A percentile compares a stretch with the other conserved stretches of the same genome.
These are phyloP conservation scores for Saxidomus purpurata DNA, from an alignment of 1,140 invertebrate species.

Conservation along the genomic window DNA sequence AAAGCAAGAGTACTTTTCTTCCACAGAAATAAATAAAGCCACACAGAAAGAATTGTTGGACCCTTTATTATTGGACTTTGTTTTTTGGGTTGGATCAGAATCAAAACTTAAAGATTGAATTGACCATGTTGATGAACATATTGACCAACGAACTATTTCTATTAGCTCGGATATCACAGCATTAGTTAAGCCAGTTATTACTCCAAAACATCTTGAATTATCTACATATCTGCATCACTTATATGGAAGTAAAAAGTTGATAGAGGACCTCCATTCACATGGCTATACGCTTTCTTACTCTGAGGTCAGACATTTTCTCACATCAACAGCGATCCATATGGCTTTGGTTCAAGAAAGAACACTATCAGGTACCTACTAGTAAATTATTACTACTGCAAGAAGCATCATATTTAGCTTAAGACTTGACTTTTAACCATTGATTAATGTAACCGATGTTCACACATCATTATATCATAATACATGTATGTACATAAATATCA, in stretches of 20 bases:
- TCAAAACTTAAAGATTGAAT: no score
- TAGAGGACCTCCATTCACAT: slow-evolving; percentile 9
- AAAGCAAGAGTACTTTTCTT: no score
- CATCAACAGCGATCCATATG: slow-evolving; percentile 31
- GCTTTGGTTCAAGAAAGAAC: neutral
- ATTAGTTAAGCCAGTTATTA: slow-evolving; percentile 11
- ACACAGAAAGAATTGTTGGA: neutral
- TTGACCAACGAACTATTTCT: no score
- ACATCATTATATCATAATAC: no score
- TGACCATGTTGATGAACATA: neutral
- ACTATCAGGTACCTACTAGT: slow-evolving; percentile 13
- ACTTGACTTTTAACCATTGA: no score
- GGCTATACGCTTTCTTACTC: neutral
- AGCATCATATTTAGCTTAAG: no score
- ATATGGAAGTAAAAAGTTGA: slow-evolving; percentile 35
- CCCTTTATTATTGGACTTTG: neutral
- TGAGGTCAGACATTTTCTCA: slow-evolving; percentile 20
- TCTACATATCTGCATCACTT: no score
- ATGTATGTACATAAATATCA: no score
- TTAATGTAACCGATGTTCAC: no score
- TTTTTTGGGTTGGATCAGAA: no score
- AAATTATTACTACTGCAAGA: no score
- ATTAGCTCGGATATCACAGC: neutral
- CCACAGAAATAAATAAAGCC: neutral
- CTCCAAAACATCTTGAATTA: slow-evolving; percentile 42